Base-by-base conservation (phyloP, 2,113 vertebrate species). In the Anseranas semipalmata region DNA sequence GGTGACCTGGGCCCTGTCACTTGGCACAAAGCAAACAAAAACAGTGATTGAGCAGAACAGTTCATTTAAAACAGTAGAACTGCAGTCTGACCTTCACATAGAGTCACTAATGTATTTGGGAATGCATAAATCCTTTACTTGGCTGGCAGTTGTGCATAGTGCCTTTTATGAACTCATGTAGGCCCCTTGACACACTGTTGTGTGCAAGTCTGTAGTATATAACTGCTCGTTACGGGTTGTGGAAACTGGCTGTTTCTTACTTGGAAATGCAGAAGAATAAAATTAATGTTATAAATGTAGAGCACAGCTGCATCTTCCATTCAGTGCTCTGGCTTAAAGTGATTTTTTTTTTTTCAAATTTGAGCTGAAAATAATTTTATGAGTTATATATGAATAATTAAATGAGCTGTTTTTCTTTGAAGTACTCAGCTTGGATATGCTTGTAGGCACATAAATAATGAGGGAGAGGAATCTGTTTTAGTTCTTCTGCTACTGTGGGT, bases 331-430 rank as follows among this genome's bases (percentile, higher is more conserved):
- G 28, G 73, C 65, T 90, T 96, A 52, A 76, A 83, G 62, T 73
- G 32, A 33, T 66, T 45, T 4, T 41, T 46, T 55, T 71, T 85
- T 73, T 83, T 91, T 2, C 21, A 65, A 77, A 81, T 90, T 56
- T 70, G 62, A 94, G 52, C 58, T 89, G 66, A 89, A 92, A 96
- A 92, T 86, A 91, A 66, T 60, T 87, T 87, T 20, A 43, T 0
- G 0, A 90, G 35, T 87, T 62, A 95, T 88, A 90, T 46, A 76
- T 81, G 80, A 94, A 93, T 93, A 95, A 94, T 92, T 96, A 87
- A 95, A 78, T 63, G 73, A 81, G 48, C 56, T 81, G 35, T 68
- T 93, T 90, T 82, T 24, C 89, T 95, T 94, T 96, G 95, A 96
- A 94, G 74, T 91, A 39, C 16, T 82, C 27, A n/a, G 0, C 85